These are phyloP conservation scores for Sebastes goodei DNA, from an alignment of 2,797 vertebrate species.

Conservation along the genomic window DNA sequence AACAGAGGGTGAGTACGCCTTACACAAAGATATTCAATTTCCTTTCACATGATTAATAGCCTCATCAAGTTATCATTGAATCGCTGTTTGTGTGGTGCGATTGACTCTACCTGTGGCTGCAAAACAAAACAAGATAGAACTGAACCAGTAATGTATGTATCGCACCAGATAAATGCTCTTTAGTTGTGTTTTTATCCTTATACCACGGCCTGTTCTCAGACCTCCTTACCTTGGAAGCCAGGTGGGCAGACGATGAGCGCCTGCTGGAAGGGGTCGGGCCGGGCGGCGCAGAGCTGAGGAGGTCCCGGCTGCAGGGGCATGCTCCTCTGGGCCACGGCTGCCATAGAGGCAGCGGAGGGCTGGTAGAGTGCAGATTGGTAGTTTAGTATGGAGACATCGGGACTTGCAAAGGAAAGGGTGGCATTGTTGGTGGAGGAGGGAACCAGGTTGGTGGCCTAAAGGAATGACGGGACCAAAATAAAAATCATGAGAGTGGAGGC, in stretches of 20 bases:
- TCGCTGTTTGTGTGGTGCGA: slow-evolving; percentile 6
- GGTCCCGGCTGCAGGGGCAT: slow-evolving; percentile 95
- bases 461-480: slow-evolving; percentile 89
- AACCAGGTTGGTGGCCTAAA: slow-evolving; percentile 94
- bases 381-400: slow-evolving; percentile 97
- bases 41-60: slow-evolving; percentile 48
- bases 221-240: slow-evolving; percentile 95
- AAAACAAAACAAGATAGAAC: slow-evolving; percentile 7
- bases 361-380: slow-evolving; percentile 99
- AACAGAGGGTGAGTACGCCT: neutral
- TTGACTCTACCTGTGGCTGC: neutral
- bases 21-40: slow-evolving; percentile 16
- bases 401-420: slow-evolving; percentile 96
- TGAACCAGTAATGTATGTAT: neutral
- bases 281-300: slow-evolving; percentile 93
- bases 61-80: slow-evolving; percentile 41
- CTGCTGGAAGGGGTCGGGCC: slow-evolving; percentile 99
- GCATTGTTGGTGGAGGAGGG: slow-evolving; percentile 96
- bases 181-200: neutral
- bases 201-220: neutral
- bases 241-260: slow-evolving; percentile 99
- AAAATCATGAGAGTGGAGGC: slow-evolving; percentile 72
- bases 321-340: slow-evolving; percentile 95
- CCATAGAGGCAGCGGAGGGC: slow-evolving; percentile 96
- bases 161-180: neutral